phyloP scores from a whole-genome alignment of 2,113 vertebrate species.

The Leucosticte australis region DNA sequence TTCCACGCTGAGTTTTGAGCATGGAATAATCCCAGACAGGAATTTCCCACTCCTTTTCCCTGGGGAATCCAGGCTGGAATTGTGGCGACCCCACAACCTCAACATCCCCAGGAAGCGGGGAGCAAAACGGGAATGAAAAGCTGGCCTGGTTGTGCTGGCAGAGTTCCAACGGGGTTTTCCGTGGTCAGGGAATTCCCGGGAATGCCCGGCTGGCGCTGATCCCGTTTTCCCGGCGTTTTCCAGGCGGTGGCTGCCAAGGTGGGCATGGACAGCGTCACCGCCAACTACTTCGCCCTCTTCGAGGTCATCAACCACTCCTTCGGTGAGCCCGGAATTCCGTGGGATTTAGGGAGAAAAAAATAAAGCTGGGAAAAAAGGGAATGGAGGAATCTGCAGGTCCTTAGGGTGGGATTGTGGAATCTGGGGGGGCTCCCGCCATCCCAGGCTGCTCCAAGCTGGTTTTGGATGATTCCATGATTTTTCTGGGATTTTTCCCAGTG shows the following conservation, averaged over 20 bases:
- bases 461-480: background rate
- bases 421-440: fast-evolving
- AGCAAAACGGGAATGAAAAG: no score
- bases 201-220: background rate
- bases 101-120: fast-evolving
- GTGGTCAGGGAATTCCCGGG: background rate
- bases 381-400: no score
- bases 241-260: conserved; percentile 19
- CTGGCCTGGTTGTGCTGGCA: background rate
- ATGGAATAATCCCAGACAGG: fast-evolving
- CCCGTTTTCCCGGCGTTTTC: background rate
- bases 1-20: fast-evolving
- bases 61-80: background rate
- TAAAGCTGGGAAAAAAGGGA: background rate
- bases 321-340: fast-evolving
- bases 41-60: background rate
- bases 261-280: conserved; percentile 10
- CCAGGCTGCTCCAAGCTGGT: no score
- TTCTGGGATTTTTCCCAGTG: no score
- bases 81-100: no score
- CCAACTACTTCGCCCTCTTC: conserved; percentile 6
- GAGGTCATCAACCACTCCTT: conserved; percentile 18
- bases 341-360: background rate
- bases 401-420: fast-evolving
- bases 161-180: background rate